These are phyloP conservation scores for Cephalopholis sonnerati DNA, from an alignment of 2,113 vertebrate genomes.

Conservation along the genomic window DNA sequence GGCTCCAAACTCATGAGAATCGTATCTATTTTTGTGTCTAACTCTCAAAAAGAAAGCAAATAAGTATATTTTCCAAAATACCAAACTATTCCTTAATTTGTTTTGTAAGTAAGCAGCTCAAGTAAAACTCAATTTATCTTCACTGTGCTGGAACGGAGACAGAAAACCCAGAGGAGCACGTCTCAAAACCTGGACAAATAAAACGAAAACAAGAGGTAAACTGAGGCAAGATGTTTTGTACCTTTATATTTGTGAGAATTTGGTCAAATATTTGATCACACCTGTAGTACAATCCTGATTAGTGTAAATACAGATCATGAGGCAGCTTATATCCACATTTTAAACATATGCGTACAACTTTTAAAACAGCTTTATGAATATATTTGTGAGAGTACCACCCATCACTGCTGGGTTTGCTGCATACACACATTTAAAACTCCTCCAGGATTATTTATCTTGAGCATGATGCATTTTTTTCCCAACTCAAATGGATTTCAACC, in stretches of 20 bases:
- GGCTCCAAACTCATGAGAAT: too few species aligned
- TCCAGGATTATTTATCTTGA: slow-evolving; percentile 15
- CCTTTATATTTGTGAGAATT: not conserved
- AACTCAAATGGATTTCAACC: slow-evolving; percentile 44
- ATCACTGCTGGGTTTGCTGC: not conserved
- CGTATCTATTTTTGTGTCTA: too few species aligned
- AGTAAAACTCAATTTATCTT: not conserved
- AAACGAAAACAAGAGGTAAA: not conserved
- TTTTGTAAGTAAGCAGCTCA: not conserved
- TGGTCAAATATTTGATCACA: not conserved
- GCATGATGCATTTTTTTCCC: slow-evolving; percentile 11
- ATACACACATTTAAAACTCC: slow-evolving; percentile 12
- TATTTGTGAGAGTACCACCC: not conserved
- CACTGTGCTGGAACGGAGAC: not conserved
- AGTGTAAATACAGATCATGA: not conserved
- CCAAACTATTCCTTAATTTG: too few species aligned
- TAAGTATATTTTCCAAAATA: too few species aligned
- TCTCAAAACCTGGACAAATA: not conserved
- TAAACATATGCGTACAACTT: not conserved
- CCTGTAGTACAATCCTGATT: not conserved
- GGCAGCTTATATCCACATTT: not conserved
- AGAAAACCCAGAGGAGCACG: not conserved
- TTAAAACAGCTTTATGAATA: too few species aligned
- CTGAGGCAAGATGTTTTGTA: not conserved
- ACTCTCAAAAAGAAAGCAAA: too few species aligned